These are phyloP conservation scores for Hypotaenidia okinawae DNA, from an alignment of 2,797 vertebrate species.

Conservation along the genomic window DNA sequence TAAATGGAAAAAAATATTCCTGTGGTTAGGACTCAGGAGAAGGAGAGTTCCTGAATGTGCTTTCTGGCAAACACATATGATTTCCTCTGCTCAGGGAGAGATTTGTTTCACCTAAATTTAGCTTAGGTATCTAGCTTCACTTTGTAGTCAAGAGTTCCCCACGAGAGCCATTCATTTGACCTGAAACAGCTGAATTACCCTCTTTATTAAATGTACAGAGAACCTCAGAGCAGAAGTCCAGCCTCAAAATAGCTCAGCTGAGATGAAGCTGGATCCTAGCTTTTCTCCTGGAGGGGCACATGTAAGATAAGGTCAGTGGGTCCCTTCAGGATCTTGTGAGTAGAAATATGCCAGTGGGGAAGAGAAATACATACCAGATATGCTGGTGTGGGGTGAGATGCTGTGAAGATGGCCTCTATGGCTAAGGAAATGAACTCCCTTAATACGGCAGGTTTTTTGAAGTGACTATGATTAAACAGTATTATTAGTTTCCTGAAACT, in stretches of 20 bases:
- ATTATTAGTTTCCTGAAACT: not conserved
- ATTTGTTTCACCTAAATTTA: conserved; percentile 53
- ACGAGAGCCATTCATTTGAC: not conserved
- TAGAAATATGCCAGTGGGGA: not conserved
- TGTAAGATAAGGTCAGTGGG: not conserved
- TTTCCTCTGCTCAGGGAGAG: conserved; percentile 30
- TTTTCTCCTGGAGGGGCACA: not conserved
- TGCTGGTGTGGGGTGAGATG: no score
- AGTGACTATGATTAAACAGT: not conserved
- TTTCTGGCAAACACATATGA: not conserved
- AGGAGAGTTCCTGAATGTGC: not conserved
- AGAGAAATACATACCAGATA: no score
- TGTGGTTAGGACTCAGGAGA: conserved; percentile 9
- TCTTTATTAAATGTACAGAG: not conserved
- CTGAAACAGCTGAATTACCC: conserved; percentile 32
- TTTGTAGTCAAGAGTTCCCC: not conserved
- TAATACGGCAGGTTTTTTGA: not conserved
- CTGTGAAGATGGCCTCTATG: not conserved
- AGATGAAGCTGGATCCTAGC: not conserved
- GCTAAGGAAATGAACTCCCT: not conserved
- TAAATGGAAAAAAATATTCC: conserved; percentile 9
- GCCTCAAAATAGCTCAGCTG: not conserved
- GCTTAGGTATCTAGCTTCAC: not conserved
- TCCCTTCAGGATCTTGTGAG: not conserved
- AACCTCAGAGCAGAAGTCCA: not conserved